Evolutionary conservation across 23 tunicate species (phyloP), one percentile per base, ranked within the genome.

Genomic region (Trididemnum nubilum): DNA sequence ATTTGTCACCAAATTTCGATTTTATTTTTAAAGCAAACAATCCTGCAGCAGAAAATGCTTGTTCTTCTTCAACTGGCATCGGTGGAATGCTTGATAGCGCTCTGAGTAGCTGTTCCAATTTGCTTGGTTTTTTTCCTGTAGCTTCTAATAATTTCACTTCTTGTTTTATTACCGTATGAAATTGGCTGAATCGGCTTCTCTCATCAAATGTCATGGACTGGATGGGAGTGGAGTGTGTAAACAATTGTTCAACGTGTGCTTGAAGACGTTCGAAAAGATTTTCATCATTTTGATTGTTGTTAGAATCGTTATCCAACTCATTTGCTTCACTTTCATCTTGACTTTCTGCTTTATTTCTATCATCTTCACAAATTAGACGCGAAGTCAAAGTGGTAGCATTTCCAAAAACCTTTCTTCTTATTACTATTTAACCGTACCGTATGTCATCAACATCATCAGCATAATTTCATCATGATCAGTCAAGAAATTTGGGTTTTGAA

Each of bases 61-160:
- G 59, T 73, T 39, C 79, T 73, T 59, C 79, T 30, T 73, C 79
- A 7, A 73, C 79, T 73, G n/a, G n/a, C n/a, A n/a, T n/a, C n/a
- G n/a, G n/a, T n/a, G n/a, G n/a, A n/a, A n/a, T n/a, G n/a, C n/a
- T n/a, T n/a, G n/a, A n/a, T n/a, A n/a, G n/a, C n/a, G n/a, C n/a
- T n/a, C n/a, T n/a, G n/a, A n/a, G n/a, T n/a, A n/a, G n/a, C n/a
- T n/a, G n/a, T n/a, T n/a, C n/a, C n/a, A n/a, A n/a, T n/a, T n/a
- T n/a, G n/a, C n/a, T n/a, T n/a, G n/a, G n/a, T n/a, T n/a, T n/a
- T n/a, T n/a, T n/a, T n/a, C n/a, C n/a, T n/a, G n/a, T n/a, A n/a
- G n/a, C n/a, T n/a, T n/a, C n/a, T n/a, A n/a, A n/a, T n/a, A n/a
- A n/a, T n/a, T n/a, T n/a, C 60, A 73, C 23, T 59, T 73, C 38